Evolutionary conservation across 2,113 vertebrate species (phyloP).

Genomic region (Phrynosoma blainvillii): DNA sequence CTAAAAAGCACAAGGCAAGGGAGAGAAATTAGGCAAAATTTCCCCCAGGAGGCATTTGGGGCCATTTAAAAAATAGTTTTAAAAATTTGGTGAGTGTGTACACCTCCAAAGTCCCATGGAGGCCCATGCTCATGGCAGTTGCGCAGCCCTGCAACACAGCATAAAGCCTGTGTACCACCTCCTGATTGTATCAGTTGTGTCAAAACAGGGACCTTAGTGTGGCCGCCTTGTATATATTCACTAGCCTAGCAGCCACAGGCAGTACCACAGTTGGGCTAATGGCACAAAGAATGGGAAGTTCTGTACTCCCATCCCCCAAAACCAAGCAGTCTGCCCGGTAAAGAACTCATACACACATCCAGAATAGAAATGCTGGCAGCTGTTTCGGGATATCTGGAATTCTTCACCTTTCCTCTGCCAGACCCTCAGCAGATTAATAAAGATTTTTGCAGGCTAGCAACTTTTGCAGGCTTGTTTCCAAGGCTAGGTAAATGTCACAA

Average conservation of each 20-base stretch:
- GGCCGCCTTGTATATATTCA: neutral
- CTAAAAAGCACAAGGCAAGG: too few relatives aligned
- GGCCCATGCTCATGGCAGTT: too few relatives aligned
- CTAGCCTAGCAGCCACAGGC: neutral
- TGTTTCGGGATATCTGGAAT: neutral
- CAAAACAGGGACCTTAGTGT: too few relatives aligned
- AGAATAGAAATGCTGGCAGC: neutral
- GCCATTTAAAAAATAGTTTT: too few relatives aligned
- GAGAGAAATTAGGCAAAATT: too few relatives aligned
- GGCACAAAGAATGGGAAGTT: neutral
- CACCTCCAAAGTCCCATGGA: too few relatives aligned
- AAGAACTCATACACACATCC: neutral
- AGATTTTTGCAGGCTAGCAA: neutral
- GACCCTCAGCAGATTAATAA: neutral
- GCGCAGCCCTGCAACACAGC: too few relatives aligned
- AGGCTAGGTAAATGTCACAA: neutral
- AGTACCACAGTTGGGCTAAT: neutral
- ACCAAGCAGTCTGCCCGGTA: neutral
- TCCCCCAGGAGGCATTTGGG: too few relatives aligned
- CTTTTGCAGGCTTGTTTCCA: neutral
- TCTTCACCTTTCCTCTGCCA: neutral
- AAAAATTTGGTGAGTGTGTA: too few relatives aligned
- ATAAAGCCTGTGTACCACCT: too few relatives aligned
- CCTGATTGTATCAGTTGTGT: too few relatives aligned
- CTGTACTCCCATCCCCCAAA: neutral